Evolutionary conservation across 37 sponge, comb jelly and placozoan species (phyloP), one percentile per base, ranked within the genome.

Genomic region (Geodia barretti): DNA sequence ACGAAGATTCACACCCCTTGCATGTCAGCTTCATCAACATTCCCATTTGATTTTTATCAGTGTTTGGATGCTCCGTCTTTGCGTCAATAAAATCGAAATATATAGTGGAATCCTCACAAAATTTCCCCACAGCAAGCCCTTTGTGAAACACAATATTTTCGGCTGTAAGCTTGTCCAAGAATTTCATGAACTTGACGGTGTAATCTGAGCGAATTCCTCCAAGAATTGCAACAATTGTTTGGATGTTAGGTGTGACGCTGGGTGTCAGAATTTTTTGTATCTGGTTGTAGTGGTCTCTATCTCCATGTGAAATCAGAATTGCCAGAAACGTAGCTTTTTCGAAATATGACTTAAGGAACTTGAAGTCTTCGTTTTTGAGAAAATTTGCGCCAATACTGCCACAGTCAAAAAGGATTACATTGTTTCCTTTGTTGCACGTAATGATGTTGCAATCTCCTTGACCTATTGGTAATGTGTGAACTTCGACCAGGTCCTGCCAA

Each of bases 401-500:
- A 39, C 60, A 37, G 75, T 85, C 86, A n/a, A 79, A 34, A 54
- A 85, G 36, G 0, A n/a, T n/a, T n/a, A 79, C 9, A 31, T 78
- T 65, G 17, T 47, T 7, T 47, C 86, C 47, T 11, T 66, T 62
- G 7, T 78, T 79, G 78, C 86, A 85, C 66, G 58, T 40, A 24
- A 85, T 85, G 5, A 85, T 62, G 33, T 72, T 78, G 37, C 79
- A 69, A 41, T 85, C 86, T 33, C 86, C 86, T 59, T 85, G 78
- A 0, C 86, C 86, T 0, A 85, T 79, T 17, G 86, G 86, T 21
- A 85, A 64, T 2, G 79, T 78, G 34, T 79, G 78, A 14, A 85
- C 47, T 4, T 73, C 40, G 65, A 85, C 54, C n/a, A n/a, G n/a
- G n/a, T n/a, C n/a, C n/a, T n/a, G n/a, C n/a, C n/a, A n/a, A n/a